Percentiles rank a stretch among this genome's conserved stretches.
These are phyloP conservation scores for Spodoptera frugiperda DNA, from an alignment of 1,140 invertebrate species.

Conservation along the genomic window DNA sequence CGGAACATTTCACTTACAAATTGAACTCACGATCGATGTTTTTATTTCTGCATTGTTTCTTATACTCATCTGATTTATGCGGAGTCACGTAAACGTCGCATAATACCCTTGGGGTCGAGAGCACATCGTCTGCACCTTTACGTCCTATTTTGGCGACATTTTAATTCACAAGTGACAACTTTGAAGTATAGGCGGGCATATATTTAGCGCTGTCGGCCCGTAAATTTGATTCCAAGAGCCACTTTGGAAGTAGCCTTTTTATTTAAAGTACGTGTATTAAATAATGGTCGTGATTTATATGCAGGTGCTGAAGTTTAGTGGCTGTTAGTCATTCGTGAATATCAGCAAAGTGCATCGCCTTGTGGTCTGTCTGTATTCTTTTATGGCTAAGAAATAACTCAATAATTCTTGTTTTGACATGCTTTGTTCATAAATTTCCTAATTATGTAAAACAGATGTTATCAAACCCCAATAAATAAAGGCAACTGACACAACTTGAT, in stretches of 20 bases:
- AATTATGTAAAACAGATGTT: no score
- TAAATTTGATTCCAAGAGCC: slow-evolving; percentile 9
- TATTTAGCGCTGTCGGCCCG: slow-evolving; percentile 12
- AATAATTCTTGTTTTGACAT: not conserved
- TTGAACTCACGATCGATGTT: slow-evolving; percentile 11
- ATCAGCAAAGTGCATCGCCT: not conserved
- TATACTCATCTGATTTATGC: slow-evolving; percentile 35
- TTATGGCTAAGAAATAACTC: not conserved
- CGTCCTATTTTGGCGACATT: slow-evolving; percentile 28
- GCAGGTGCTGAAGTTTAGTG: not conserved
- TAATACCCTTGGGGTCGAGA: slow-evolving; percentile 34
- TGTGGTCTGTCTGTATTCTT: not conserved
- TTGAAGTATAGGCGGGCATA: slow-evolving; percentile 24
- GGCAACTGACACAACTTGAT: no score
- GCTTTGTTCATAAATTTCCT: no score
- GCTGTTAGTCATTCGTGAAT: not conserved
- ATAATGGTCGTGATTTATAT: slow-evolving; percentile 6
- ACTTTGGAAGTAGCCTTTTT: slow-evolving; percentile 12
- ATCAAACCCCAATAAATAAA: no score
- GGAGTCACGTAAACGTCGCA: slow-evolving; percentile 39
- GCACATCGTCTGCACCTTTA: slow-evolving; percentile 11
- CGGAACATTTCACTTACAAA: slow-evolving; percentile 15
- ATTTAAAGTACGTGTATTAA: slow-evolving; percentile 8
- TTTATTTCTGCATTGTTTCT: slow-evolving; percentile 42
- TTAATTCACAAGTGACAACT: slow-evolving; percentile 38